phyloP scores from a whole-genome alignment of 2,888 invertebrate species.

The Caenorhabditis sulstoni region DNA sequence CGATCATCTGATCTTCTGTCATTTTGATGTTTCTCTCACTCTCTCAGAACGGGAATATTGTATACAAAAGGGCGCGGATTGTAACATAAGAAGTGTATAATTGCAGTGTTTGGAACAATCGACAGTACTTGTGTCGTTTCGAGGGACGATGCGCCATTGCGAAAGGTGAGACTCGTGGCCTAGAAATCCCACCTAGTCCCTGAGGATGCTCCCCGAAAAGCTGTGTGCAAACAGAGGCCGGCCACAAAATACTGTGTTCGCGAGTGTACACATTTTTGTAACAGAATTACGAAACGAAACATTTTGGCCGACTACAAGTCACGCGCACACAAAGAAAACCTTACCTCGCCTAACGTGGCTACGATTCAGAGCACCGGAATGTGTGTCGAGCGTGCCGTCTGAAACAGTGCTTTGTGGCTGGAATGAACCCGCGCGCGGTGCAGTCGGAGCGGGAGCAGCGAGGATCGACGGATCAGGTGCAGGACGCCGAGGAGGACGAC shows the following conservation, averaged over 20 bases:
- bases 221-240: not conserved
- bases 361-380: slow-evolving; percentile 77
- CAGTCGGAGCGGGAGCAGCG: slow-evolving; percentile 70
- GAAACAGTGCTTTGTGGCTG: slow-evolving; percentile 72
- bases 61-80: too few relatives aligned
- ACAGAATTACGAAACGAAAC: not conserved
- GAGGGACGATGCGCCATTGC: slow-evolving; percentile 75
- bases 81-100: slow-evolving; percentile 3
- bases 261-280: slow-evolving; percentile 1
- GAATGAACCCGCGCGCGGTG: slow-evolving; percentile 76
- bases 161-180: slow-evolving; percentile 65
- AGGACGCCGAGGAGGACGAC: slow-evolving; percentile 62
- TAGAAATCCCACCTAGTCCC: too few relatives aligned
- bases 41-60: not conserved
- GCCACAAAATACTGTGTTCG: slow-evolving; percentile 31
- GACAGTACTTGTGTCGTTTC: slow-evolving; percentile 75
- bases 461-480: slow-evolving; percentile 33
- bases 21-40: slow-evolving; percentile 15
- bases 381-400: slow-evolving; percentile 76
- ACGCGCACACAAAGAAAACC: slow-evolving; percentile 2
- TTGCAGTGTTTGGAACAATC: slow-evolving; percentile 74
- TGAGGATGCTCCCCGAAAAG: too few relatives aligned
- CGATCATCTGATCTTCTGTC: slow-evolving; percentile 50
- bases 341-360: too few relatives aligned
- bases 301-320: slow-evolving; percentile 3